Evolutionary conservation across 2,888 invertebrate genomes (phyloP), one percentile per base, ranked within the genome.

Genomic region (Ormyrus pomaceus): DNA sequence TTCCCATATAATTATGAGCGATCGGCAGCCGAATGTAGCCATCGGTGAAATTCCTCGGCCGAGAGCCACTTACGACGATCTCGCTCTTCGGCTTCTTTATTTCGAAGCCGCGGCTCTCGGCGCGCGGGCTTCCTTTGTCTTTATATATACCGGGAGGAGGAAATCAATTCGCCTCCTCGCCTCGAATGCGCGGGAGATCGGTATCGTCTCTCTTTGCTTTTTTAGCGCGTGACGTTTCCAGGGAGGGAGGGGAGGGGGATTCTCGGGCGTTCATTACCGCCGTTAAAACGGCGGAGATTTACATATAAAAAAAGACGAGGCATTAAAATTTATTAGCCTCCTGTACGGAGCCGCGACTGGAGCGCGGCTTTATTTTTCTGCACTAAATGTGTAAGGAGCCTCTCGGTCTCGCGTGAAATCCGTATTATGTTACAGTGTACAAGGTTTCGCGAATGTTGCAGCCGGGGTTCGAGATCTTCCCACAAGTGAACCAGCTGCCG

Each of bases 401-500:
- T 51, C 11, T 58, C n/a, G 34, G 53, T 13, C 8, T 73, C 34
- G n/a, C 48, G 46, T 65, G 45, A 66, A 75, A 48, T 65, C 7
- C 11, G 69, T 69, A 76, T 76, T 62, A 76, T 69, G 56, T 65
- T 71, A 65, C 77, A 59, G 46, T 58, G 10, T 53, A 53, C 64
- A 46, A 70, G 53, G 65, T 66, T 72, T 78, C 66, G 45, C 13
- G 58, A 58, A 71, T 71, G 61, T 64, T 6, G 58, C 11, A 34
- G 48, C 11, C 55, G 58, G n/a, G n/a, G 9, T 13, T 13, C 53
- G 56, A 13, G 66, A 79, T 71, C 78, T 84, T 85, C 85, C 81
- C 84, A 84, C 73, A 83, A 68, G 66, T 84, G 70, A 77, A 58
- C 84, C 86, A 86, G 79, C 85, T 85, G 85, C 77, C 80, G 73